Conservation (phyloP, 2,888 invertebrate species). For the Hyppa rectilinea region DNA sequence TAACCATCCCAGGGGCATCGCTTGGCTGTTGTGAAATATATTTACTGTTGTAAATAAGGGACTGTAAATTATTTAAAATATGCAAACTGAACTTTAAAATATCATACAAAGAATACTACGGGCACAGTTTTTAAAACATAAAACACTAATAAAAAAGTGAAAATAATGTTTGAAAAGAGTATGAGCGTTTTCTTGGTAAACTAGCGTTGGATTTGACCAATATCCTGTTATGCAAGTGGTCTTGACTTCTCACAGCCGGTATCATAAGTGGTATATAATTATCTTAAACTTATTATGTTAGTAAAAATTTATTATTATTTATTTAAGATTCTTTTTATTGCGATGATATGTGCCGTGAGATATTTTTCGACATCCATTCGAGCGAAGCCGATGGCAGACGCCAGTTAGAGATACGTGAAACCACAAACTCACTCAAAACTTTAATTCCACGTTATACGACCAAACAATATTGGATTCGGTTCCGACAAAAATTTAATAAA, state of each 20-base stretch:
- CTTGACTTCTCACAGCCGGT: neutral
- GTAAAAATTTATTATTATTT: too few relatives aligned
- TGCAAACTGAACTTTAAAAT: too few relatives aligned
- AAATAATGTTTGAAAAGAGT: too few relatives aligned
- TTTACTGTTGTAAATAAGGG: neutral
- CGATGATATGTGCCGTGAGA: too few relatives aligned
- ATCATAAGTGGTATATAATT: neutral
- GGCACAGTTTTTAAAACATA: too few relatives aligned
- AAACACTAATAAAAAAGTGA: too few relatives aligned
- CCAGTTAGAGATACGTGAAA: neutral
- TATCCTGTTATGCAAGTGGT: neutral
- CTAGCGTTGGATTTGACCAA: neutral
- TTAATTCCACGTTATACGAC: neutral
- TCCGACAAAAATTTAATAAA: conserved; percentile 60
- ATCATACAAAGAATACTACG: too few relatives aligned
- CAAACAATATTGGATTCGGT: conserved; percentile 53
- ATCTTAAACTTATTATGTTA: too few relatives aligned
- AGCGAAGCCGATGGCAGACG: too few relatives aligned
- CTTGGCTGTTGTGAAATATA: neutral
- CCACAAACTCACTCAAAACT: conserved; percentile 12
- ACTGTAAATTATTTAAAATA: neutral
- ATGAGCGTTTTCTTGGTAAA: neutral
- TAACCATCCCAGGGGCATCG: neutral
- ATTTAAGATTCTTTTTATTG: too few relatives aligned
- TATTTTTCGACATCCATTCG: too few relatives aligned